These are phyloP conservation scores for Malurus cyaneus DNA, from an alignment of 2,113 vertebrate genomes.

Conservation along the genomic window DNA sequence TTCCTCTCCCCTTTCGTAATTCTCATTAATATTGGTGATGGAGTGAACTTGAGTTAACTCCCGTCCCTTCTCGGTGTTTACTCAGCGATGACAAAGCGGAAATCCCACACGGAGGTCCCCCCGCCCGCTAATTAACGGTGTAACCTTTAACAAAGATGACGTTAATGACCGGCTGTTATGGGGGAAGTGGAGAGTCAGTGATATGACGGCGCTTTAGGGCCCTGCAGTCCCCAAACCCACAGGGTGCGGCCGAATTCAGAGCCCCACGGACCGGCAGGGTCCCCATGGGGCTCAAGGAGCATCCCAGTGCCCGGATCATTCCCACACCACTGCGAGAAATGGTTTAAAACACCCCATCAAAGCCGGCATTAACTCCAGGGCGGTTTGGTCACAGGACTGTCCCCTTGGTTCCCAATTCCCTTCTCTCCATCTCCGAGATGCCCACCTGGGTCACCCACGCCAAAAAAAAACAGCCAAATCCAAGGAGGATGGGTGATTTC, in stretches of 20 bases:
- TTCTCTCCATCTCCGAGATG: background rate
- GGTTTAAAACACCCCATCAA: background rate
- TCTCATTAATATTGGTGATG: fast-evolving
- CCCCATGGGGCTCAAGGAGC: background rate
- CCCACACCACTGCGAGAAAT: background rate
- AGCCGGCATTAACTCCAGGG: background rate
- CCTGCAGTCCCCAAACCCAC: background rate
- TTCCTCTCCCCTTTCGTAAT: background rate
- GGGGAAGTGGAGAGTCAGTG: background rate
- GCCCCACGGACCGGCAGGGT: background rate
- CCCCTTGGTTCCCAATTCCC: background rate
- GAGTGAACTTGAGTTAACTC: background rate
- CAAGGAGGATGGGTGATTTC: fast-evolving
- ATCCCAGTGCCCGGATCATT: background rate
- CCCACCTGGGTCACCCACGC: fast-evolving
- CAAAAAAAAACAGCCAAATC: background rate
- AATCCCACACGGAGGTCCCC: background rate
- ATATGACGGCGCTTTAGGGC: background rate
- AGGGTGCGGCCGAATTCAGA: background rate
- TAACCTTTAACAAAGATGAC: background rate
- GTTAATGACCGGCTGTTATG: background rate
- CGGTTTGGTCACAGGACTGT: background rate
- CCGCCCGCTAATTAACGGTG: background rate
- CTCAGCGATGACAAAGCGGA: background rate
- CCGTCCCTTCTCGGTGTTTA: fast-evolving